Percentiles rank a stretch among this genome's conserved stretches.
These are phyloP conservation scores for Todiramphus chloris DNA, from an alignment of 2,113 vertebrate species.

Conservation along the genomic window DNA sequence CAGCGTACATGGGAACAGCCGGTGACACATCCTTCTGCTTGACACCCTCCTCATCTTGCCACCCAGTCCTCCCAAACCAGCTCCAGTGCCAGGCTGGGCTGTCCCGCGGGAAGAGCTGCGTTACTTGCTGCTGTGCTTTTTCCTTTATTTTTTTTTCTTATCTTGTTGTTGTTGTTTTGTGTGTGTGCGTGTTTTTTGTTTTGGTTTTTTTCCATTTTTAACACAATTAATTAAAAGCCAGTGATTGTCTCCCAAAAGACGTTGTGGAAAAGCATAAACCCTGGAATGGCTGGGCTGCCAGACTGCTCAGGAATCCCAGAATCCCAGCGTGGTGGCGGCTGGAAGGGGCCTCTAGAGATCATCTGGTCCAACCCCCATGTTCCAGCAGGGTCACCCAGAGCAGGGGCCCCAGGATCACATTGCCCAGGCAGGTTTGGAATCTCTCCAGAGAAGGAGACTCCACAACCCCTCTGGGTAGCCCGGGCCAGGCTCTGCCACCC, in stretches of 20 bases:
- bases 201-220: not conserved
- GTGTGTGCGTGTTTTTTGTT: no score
- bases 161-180: no score
- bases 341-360: no score
- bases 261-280: not conserved
- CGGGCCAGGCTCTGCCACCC: no score
- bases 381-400: no score
- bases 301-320: not conserved
- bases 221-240: conserved; percentile 36
- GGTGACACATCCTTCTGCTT: not conserved
- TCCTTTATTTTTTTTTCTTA: not conserved
- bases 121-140: not conserved
- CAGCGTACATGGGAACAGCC: accelerated
- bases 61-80: no score
- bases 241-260: not conserved
- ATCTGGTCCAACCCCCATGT: no score
- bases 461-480: no score
- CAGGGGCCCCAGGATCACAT: no score
- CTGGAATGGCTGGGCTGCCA: not conserved
- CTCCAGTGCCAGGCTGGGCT: not conserved
- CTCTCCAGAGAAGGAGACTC: no score
- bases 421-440: no score
- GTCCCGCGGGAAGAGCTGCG: not conserved
- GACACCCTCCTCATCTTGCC: accelerated
- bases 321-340: no score